phyloP scores from a whole-genome alignment of 2,113 vertebrate species.

The Oreochromis tanganicae region DNA sequence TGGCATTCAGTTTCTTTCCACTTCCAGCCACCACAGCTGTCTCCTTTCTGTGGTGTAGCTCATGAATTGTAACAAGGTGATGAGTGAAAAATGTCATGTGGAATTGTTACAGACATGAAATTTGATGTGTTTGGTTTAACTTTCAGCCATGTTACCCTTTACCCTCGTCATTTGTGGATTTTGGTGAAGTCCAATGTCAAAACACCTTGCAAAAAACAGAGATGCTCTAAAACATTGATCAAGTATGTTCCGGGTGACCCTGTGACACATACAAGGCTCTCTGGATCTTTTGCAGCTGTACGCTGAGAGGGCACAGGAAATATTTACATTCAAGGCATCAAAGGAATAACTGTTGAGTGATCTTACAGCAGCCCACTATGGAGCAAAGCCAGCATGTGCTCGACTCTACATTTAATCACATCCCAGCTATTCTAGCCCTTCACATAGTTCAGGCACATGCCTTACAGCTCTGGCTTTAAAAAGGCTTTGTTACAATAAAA shows the following conservation, averaged over 20 bases:
- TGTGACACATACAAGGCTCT: neutral
- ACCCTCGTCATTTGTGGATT: neutral
- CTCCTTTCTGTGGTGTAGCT: neutral
- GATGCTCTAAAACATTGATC: neutral
- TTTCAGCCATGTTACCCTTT: neutral
- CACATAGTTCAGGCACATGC: slow-evolving; percentile 30
- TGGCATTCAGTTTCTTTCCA: neutral
- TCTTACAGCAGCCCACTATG: neutral
- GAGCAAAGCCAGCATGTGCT: slow-evolving; percentile 4
- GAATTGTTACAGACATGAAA: neutral
- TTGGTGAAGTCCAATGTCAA: neutral
- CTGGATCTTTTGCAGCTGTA: slow-evolving; percentile 23
- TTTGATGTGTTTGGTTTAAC: neutral
- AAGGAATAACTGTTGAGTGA: slow-evolving; percentile 13
- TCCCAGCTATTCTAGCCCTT: slow-evolving; percentile 16
- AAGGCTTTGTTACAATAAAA: slow-evolving; percentile 47
- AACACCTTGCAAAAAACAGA: neutral
- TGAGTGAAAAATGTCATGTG: neutral
- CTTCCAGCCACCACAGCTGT: neutral
- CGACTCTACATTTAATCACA: slow-evolving; percentile 8
- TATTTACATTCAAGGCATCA: slow-evolving; percentile 34
- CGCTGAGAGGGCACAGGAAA: slow-evolving; percentile 1
- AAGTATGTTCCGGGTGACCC: neutral
- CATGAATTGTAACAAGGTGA: neutral
- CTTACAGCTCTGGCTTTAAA: slow-evolving; percentile 27